These are phyloP conservation scores for Ariolimax columbianus DNA, from an alignment of 2,888 invertebrate species.

Conservation along the genomic window DNA sequence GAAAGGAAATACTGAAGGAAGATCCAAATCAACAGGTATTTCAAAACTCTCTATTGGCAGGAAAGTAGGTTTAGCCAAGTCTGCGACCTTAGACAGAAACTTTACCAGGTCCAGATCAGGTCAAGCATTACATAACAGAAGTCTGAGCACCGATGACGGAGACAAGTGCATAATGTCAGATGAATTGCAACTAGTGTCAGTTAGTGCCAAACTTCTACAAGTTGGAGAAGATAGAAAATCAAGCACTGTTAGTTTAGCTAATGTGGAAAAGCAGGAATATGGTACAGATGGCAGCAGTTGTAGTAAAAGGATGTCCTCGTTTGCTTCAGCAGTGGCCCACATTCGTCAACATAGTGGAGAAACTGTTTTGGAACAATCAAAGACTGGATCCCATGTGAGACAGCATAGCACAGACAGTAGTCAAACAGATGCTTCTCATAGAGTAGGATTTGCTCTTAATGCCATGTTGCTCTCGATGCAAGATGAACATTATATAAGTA, in stretches of 20 bases:
- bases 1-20: neutral
- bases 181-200: neutral
- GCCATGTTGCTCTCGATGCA: neutral
- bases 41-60: neutral
- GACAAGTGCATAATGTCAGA: neutral
- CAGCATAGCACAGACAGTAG: conserved; percentile 33
- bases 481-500: neutral
- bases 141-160: neutral
- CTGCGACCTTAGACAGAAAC: conserved; percentile 3
- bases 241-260: conserved; percentile 27
- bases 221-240: neutral
- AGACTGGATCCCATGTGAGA: conserved; percentile 24
- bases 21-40: neutral
- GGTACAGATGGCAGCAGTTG: neutral
- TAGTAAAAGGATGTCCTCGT: conserved; percentile 21
- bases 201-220: neutral
- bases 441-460: neutral
- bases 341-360: conserved; percentile 35
- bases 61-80: neutral
- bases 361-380: neutral
- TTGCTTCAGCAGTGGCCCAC: conserved; percentile 46
- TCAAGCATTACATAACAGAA: neutral
- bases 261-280: neutral
- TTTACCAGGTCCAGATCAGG: neutral
- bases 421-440: neutral